Evolutionary conservation across 2,113 vertebrate genomes (phyloP), one percentile per base, ranked within the genome.

Genomic region (Actinemys pallida): DNA sequence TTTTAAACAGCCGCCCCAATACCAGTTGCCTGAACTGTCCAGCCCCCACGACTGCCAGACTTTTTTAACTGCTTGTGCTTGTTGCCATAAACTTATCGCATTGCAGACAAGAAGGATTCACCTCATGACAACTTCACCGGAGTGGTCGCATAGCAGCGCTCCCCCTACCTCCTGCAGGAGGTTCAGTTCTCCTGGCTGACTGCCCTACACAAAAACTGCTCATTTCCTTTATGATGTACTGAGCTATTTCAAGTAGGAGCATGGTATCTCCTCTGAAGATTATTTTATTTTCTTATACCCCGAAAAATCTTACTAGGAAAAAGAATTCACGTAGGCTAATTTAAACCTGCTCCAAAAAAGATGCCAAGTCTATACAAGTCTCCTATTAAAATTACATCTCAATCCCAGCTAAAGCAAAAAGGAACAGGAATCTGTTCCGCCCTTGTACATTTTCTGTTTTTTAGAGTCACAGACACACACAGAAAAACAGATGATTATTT

Each of bases 221-320:
- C 96, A 95, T 97, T 97, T 97, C 96, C 97, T 97, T 89, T 35
- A 69, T 19, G 87, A 92, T 91, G 92, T 49, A 19, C 5, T 9
- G 35, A 95, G 92, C 72, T 93, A 96, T 35, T 93, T 95, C 25
- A 2, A 94, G 95, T 88, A 62, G 94, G 86, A 96, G 95, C 93
- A 8, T 47, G 29, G 76, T 94, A 82, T 87, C 97, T 75, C 94
- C 83, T 54, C 97, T 93, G 92, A 90, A 90, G 96, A 94, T 92
- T 82, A 87, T 95, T 97, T 91, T 62, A 95, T 97, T 97, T 92
- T 88, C 81, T 95, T 88, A 50, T 83, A 96, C 94, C 94, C 96
- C 42, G 10, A 92, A 94, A 97, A 97, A 97, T 96, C 95, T 95
- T 92, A 95, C 86, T 92, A 95, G 89, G 96, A 93, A 94, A 82